Conservation (phyloP, 2,113 vertebrate species). For the Speoplatyrhinus poulsoni region DNA sequence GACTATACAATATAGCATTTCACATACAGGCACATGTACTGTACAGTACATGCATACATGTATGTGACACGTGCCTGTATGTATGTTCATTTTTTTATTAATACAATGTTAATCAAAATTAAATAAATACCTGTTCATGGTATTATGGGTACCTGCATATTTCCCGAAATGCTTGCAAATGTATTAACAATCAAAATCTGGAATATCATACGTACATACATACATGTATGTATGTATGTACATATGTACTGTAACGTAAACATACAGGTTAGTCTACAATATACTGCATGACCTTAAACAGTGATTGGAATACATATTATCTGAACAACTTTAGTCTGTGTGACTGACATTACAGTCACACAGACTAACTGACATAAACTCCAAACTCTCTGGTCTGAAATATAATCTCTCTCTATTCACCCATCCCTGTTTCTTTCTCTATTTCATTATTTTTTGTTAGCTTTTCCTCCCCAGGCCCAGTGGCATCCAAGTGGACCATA, state of each 20-base stretch:
- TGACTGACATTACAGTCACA: conserved; percentile 18
- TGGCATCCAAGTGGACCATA: conserved; percentile 49
- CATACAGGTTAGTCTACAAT: neutral
- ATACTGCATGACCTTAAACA: too few species aligned
- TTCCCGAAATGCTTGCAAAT: too few species aligned
- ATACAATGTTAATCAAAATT: too few species aligned
- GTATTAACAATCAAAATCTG: too few species aligned
- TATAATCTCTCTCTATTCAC: conserved; percentile 37
- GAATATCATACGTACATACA: neutral
- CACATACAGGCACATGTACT: conserved; percentile 8
- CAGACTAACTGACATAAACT: conserved; percentile 39
- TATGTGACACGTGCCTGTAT: neutral
- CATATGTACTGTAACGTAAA: neutral
- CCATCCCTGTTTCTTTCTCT: conserved; percentile 23
- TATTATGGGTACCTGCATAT: too few species aligned
- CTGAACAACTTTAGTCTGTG: neutral
- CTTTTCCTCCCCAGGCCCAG: conserved; percentile 35
- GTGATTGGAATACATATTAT: neutral
- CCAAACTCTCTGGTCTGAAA: conserved; percentile 26
- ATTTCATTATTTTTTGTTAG: conserved; percentile 24
- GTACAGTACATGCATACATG: neutral
- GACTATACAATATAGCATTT: too few species aligned
- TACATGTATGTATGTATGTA: neutral
- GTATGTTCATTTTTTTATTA: neutral
- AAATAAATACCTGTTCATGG: too few species aligned